Conservation (phyloP, 2,113 vertebrate species). For the Vidua chalybeata region DNA sequence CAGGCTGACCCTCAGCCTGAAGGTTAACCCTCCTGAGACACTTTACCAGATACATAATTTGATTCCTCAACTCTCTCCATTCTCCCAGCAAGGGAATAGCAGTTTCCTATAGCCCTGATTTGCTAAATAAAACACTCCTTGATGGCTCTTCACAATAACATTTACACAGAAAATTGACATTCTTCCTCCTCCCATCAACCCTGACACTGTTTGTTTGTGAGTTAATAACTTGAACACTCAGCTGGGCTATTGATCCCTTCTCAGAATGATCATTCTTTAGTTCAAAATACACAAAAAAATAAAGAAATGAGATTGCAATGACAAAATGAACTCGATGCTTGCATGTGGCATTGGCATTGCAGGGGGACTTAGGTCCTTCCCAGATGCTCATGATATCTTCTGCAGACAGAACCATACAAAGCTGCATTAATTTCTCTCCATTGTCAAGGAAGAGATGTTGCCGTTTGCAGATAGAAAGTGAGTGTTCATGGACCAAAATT, state of each 20-base stretch:
- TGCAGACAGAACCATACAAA: accelerated
- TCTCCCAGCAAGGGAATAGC: neutral
- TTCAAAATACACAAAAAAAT: slow-evolving; percentile 17
- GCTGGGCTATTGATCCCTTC: slow-evolving; percentile 54
- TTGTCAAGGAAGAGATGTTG: neutral
- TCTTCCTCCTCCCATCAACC: slow-evolving; percentile 40
- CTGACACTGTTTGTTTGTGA: slow-evolving; percentile 40
- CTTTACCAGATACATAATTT: neutral
- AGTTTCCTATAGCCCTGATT: neutral
- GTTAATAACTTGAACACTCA: slow-evolving; percentile 55
- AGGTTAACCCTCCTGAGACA: neutral
- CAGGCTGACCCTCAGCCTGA: neutral
- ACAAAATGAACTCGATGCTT: neutral
- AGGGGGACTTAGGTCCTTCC: neutral
- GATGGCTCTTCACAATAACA: slow-evolving; percentile 31
- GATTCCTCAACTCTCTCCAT: neutral
- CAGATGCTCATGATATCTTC: accelerated
- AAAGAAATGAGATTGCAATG: neutral
- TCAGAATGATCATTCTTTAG: neutral
- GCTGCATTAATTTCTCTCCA: neutral
- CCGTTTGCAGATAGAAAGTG: neutral
- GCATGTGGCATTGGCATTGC: accelerated
- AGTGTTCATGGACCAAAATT: neutral
- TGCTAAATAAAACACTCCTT: slow-evolving; percentile 54
- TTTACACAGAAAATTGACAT: slow-evolving; percentile 60